A percentile compares a stretch with the other conserved stretches of the same genome.
phyloP scores from a whole-genome alignment of 2,888 invertebrate species.

The Parapristionchus giblindavisi region DNA sequence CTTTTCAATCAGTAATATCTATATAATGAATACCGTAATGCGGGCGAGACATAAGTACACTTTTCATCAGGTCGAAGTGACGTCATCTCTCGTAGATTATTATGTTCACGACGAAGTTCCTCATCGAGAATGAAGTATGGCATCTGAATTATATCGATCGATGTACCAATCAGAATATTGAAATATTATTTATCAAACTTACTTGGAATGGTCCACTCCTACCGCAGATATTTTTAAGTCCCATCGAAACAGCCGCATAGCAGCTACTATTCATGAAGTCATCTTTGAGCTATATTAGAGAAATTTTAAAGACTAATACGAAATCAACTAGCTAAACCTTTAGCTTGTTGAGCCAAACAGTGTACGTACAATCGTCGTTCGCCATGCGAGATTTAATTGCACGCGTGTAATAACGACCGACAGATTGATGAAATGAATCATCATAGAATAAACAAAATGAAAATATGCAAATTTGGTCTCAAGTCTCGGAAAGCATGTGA shows the following conservation, averaged over 20 bases:
- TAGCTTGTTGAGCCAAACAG: constrained; percentile 15
- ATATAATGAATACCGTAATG: neutral
- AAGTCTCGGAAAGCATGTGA: too few relatives aligned
- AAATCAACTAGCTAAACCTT: constrained; percentile 5
- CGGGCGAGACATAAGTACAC: neutral
- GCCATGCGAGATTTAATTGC: too few relatives aligned
- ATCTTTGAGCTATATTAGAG: neutral
- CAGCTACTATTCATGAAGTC: constrained; percentile 18
- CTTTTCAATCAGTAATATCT: too few relatives aligned
- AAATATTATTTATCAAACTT: neutral
- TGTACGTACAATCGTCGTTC: too few relatives aligned
- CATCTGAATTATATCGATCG: neutral
- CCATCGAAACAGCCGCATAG: constrained; percentile 22
- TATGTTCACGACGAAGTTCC: constrained; percentile 17
- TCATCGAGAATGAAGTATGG: constrained; percentile 29
- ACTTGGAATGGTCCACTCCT: constrained; percentile 17
- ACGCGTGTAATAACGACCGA: too few relatives aligned
- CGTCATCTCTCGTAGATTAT: constrained; percentile 22
- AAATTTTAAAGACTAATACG: neutral
- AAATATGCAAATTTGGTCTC: too few relatives aligned
- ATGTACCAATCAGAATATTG: neutral
- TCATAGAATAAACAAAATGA: too few relatives aligned
- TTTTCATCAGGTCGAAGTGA: neutral
- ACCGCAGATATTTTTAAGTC: constrained; percentile 15
- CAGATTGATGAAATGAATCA: too few relatives aligned